phyloP scores from a whole-genome alignment of 2,113 vertebrate genomes.

The Puma concolor region DNA sequence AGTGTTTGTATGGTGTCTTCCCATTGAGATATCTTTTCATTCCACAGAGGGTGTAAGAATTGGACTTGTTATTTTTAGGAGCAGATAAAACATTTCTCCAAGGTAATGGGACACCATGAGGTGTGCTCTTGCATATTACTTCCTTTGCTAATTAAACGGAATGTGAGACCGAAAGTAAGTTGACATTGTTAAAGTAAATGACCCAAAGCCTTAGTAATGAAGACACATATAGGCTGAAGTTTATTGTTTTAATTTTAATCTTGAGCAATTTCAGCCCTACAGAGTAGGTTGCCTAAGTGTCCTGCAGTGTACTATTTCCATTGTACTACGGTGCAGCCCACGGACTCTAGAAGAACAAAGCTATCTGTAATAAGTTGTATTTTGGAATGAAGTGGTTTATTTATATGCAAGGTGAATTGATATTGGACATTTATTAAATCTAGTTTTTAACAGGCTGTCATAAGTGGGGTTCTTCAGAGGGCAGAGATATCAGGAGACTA shows the following conservation, averaged over 20 bases:
- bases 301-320: constrained; percentile 53
- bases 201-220: constrained; percentile 85
- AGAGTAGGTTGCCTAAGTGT: constrained; percentile 71
- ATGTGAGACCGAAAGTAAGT: constrained; percentile 81
- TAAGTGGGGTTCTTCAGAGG: constrained; percentile 77
- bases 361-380: constrained; percentile 77
- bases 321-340: constrained; percentile 56
- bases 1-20: background rate
- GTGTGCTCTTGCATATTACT: constrained; percentile 82
- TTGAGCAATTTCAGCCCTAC: constrained; percentile 74
- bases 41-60: constrained; percentile 9
- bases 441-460: constrained; percentile 70
- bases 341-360: constrained; percentile 51
- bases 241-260: constrained; percentile 88
- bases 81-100: constrained; percentile 67
- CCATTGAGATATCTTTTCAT: background rate
- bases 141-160: constrained; percentile 85
- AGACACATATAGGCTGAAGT: constrained; percentile 82
- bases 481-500: constrained; percentile 62
- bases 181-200: constrained; percentile 87
- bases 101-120: constrained; percentile 82
- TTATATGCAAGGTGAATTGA: constrained; percentile 76
- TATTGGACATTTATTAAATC: constrained; percentile 83
- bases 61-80: constrained; percentile 77
- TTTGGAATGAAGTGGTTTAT: constrained; percentile 81